Conservation (phyloP, 2,888 invertebrate species). For the Oligia latruncula region DNA sequence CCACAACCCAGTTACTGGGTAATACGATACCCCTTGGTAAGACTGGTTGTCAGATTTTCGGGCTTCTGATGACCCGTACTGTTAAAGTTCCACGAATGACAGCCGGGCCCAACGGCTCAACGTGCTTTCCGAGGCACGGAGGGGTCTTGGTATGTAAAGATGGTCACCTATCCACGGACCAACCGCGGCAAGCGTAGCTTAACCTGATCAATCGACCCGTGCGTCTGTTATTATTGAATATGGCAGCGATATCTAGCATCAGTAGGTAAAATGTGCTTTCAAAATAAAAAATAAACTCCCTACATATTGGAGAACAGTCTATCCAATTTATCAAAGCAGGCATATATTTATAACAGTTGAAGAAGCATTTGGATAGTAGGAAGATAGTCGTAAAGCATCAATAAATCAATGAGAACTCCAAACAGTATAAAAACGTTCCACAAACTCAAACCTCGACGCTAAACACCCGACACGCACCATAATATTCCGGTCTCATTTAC, state of each 20-base stretch:
- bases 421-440: conserved; percentile 9
- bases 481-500: conserved; percentile 37
- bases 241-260: neutral
- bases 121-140: too few relatives aligned
- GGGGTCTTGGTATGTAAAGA: too few relatives aligned
- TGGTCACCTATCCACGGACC: too few relatives aligned
- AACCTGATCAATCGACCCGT: too few relatives aligned
- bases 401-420: conserved; percentile 18
- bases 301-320: neutral
- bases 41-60: too few relatives aligned
- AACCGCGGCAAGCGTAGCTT: too few relatives aligned
- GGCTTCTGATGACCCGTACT: too few relatives aligned
- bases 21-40: too few relatives aligned
- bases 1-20: too few relatives aligned
- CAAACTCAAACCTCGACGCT: conserved; percentile 29
- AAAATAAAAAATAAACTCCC: neutral
- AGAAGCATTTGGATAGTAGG: neutral
- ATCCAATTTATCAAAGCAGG: neutral
- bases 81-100: too few relatives aligned
- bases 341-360: neutral
- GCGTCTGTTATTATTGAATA: too few relatives aligned
- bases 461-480: conserved; percentile 39
- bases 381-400: neutral
- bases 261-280: neutral
- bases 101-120: too few relatives aligned